phyloP scores from a whole-genome alignment of 2,113 vertebrate species.

The Platanista minor region DNA sequence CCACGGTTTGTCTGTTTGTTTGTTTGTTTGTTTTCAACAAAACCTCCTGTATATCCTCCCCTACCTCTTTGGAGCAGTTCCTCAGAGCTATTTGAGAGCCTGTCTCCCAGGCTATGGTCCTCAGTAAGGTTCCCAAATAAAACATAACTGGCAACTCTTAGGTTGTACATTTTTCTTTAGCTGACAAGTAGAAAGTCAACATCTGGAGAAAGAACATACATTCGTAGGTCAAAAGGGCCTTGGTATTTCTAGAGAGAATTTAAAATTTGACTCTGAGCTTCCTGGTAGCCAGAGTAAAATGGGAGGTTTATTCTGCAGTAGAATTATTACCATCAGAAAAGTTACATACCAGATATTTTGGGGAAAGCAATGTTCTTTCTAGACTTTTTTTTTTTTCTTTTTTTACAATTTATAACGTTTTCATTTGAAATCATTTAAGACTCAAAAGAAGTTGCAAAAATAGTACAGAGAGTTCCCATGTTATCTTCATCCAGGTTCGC shows the following conservation, averaged over 20 bases:
- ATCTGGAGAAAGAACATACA: not conserved
- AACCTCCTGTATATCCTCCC: too few relatives aligned
- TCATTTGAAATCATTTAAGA: not conserved
- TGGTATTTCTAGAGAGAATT: constrained; percentile 4
- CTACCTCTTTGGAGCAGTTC: too few relatives aligned
- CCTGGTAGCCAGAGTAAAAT: not conserved
- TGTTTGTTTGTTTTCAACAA: too few relatives aligned
- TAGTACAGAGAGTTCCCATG: not conserved
- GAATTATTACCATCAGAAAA: not conserved
- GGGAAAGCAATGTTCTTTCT: not conserved
- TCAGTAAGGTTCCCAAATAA: too few relatives aligned
- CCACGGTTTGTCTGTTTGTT: too few relatives aligned
- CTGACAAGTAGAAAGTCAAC: not conserved
- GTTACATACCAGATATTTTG: not conserved
- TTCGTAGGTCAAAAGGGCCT: not conserved
- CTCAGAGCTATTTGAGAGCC: too few relatives aligned
- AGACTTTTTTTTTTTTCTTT: not conserved
- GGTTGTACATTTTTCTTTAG: not conserved
- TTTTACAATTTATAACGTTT: not conserved
- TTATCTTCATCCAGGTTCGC: too few relatives aligned
- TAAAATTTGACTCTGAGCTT: constrained; percentile 17
- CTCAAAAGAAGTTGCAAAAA: not conserved
- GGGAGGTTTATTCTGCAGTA: not conserved
- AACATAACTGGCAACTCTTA: not conserved
- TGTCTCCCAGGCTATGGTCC: too few relatives aligned